phyloP scores from a whole-genome alignment of 2,888 invertebrate genomes.

The Cotesia congregata region DNA sequence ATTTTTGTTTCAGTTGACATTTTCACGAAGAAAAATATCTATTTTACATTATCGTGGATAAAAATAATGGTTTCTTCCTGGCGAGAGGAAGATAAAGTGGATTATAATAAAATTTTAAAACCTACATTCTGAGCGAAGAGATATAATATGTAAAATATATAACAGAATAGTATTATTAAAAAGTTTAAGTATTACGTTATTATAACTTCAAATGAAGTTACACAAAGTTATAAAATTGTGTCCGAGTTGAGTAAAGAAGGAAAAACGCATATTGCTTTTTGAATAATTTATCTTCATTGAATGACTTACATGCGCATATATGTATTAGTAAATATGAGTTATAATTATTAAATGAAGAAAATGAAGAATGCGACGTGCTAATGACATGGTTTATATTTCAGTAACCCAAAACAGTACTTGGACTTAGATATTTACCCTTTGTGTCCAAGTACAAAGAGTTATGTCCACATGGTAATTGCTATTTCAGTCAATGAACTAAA shows the following conservation, averaged over 20 bases:
- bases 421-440: too few species aligned
- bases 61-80: neutral
- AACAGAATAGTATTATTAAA: neutral
- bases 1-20: neutral
- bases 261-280: neutral
- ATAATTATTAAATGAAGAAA: neutral
- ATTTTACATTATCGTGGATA: neutral
- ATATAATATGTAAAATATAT: neutral
- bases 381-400: neutral
- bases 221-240: neutral
- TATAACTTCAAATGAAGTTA: neutral
- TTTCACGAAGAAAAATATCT: neutral
- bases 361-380: neutral
- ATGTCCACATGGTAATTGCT: neutral
- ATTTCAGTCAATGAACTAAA: conserved; percentile 16
- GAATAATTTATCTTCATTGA: neutral
- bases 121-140: neutral
- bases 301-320: neutral
- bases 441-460: neutral
- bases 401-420: neutral
- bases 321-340: neutral
- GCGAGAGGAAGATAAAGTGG: neutral
- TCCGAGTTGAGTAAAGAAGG: neutral
- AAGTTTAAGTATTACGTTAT: neutral
- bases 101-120: neutral